Evolutionary conservation across 1,140 invertebrate genomes (phyloP), one percentile per base, ranked within the genome.

Genomic region (Drosophila asahinai): DNA sequence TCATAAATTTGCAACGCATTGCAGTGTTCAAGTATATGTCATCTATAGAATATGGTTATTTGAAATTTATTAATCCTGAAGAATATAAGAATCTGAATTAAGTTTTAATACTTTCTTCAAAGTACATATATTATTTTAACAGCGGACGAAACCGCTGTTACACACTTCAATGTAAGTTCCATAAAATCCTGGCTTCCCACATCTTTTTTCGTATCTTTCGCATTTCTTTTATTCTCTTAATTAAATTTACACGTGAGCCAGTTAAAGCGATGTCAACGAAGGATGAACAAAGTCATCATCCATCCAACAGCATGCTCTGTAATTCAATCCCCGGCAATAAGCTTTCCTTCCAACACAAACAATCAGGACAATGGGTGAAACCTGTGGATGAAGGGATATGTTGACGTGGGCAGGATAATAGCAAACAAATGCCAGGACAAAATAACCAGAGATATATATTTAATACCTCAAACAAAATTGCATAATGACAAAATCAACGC

Each of bases 391-490:
- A n/a, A 17, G 58, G 22, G 15, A 12, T 22, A 42, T 36, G 40
- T 70, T 57, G n/a, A 45, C 25, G 42, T 47, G 14, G 19, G 19
- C 19, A 19, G 66, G 66, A 59, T 60, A 72, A 73, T 72, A 17
- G n/a, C 36, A 51, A 43, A 73, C 55, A 74, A 61, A 74, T 43
- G 40, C 52, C 47, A 15, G 47, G 36, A 61, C 38, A 49, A 71
- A 60, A 52, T 61, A 43, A 19, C 27, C 65, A 42, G 43, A 25
- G 36, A 60, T 48, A 65, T 51, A 43, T 58, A 70, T 68, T 80
- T 84, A 87, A 87, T 83, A 59, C 84, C 77, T 78, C 72, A 74
- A 83, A 78, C 80, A 60, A 71, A 75, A 67, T 87, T 84, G 76
- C 77, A 81, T 87, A 87, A 87, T 89, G 63, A 33, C 54, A 54